Evolutionary conservation across 2,888 invertebrate species (phyloP).

Genomic region (Cryptocephalus moraei): DNA sequence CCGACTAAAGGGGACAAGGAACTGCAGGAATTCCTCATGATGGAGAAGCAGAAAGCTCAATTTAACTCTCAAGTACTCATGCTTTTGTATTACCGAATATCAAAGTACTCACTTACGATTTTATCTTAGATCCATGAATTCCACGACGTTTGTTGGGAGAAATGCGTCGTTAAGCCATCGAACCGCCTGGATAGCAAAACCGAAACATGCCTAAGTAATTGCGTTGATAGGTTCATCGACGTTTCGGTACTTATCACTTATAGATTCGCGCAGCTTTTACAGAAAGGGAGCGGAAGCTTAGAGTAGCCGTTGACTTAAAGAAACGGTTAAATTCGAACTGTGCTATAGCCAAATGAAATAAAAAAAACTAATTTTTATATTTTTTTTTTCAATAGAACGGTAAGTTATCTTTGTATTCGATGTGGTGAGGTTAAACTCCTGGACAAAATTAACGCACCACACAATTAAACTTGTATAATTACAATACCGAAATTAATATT

Average conservation of each 20-base stretch:
- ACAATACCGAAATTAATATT: no score
- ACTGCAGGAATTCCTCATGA: slow-evolving; percentile 71
- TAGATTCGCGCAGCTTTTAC: slow-evolving; percentile 77
- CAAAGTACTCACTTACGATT: background rate
- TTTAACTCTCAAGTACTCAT: slow-evolving; percentile 73
- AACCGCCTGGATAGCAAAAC: slow-evolving; percentile 79
- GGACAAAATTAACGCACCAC: no score
- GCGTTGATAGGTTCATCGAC: slow-evolving; percentile 91
- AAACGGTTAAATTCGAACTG: no score
- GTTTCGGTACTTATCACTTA: slow-evolving; percentile 80
- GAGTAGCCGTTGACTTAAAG: no score
- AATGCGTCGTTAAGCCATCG: slow-evolving; percentile 85
- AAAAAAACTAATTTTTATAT: no score
- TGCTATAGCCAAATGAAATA: no score
- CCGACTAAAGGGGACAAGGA: slow-evolving; percentile 48
- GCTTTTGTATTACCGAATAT: slow-evolving; percentile 7
- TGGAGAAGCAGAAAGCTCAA: slow-evolving; percentile 83
- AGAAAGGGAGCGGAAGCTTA: slow-evolving; percentile 45
- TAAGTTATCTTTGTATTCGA: no score
- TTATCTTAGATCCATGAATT: slow-evolving; percentile 76
- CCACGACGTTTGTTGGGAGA: slow-evolving; percentile 93
- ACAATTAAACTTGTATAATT: no score
- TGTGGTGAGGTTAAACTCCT: no score
- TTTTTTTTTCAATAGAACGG: no score
- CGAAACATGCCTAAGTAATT: slow-evolving; percentile 87